Evolutionary conservation across 2,888 invertebrate genomes (phyloP), one percentile per base, ranked within the genome.

Genomic region (Pterobdella sp.): DNA sequence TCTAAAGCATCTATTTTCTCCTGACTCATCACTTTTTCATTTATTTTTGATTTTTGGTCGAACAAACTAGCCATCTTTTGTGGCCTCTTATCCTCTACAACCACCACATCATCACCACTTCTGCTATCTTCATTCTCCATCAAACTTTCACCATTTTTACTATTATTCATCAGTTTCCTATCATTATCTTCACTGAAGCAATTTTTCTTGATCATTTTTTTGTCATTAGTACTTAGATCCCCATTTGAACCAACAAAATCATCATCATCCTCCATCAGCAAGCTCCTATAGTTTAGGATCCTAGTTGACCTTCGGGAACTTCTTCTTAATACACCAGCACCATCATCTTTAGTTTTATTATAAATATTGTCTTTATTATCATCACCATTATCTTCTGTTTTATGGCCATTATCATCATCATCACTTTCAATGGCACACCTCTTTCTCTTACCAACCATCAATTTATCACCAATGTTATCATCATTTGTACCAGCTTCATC

Each of bases 31-130:
- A 56, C 60, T 26, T 4, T 56, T 56, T 56, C n/a, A 4, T n/a
- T 56, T 14, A 4, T 56, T 56, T 56, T 56, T 4, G 60, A 56
- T 56, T 26, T 56, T 56, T 56, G 60, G 60, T n/a, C 26, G 60
- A 56, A 56, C 26, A 56, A 26, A 26, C n/a, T 26, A 56, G 60
- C 60, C 26, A 56, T 26, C n/a, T 56, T 56, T 22, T 56, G 18
- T 56, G n/a, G 18, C 10, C 26, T n/a, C 60, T 56, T 26, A 56
- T 26, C 60, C 26, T 22, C n/a, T n/a, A n/a, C n/a, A n/a, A n/a
- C n/a, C n/a, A n/a, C n/a, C n/a, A n/a, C 42, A 42, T 42, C 42
- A 42, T 18, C 42, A 42, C 18, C 42, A 42, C 42, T 18, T 14
- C 26, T 26, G 26, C 26, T 26, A 56, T 56, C 60, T 18, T 56